Evolutionary conservation across 2,113 vertebrate genomes (phyloP).

Genomic region (Microcebus lehilahytsara): DNA sequence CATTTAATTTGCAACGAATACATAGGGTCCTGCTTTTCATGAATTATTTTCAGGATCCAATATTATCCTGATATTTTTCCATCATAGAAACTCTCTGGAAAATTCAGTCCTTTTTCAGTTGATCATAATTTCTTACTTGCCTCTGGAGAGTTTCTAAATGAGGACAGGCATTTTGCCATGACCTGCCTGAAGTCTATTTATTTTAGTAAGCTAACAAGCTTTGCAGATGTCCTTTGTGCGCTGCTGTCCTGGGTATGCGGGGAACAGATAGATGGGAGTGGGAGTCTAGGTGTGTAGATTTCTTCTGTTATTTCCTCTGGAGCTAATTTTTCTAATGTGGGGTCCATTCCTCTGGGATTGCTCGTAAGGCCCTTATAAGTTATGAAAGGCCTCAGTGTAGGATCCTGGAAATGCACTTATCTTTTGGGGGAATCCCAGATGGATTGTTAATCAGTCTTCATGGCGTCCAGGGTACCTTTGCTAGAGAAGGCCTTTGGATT

Average conservation of each 20-base stretch:
- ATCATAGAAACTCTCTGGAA: constrained; percentile 42
- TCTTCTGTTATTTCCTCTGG: constrained; percentile 17
- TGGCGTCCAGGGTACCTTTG: neutral
- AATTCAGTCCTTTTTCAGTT: constrained; percentile 50
- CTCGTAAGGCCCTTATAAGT: neutral
- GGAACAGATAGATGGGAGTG: neutral
- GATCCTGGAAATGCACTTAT: neutral
- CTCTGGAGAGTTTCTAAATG: constrained; percentile 71
- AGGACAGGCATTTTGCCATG: constrained; percentile 70
- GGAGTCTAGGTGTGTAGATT: constrained; percentile 31
- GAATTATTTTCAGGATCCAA: neutral
- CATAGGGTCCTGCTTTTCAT: neutral
- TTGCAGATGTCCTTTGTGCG: constrained; percentile 58
- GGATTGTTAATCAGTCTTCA: neutral
- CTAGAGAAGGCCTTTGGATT: neutral
- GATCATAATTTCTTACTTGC: constrained; percentile 59
- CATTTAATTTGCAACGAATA: constrained; percentile 1
- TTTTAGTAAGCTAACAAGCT: constrained; percentile 48
- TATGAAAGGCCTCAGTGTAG: neutral
- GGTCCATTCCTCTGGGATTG: neutral
- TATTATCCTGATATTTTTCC: constrained; percentile 8
- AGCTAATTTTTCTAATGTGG: constrained; percentile 2
- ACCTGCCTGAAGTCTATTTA: constrained; percentile 30
- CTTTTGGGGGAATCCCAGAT: neutral
- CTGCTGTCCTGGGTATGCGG: constrained; percentile 12